Conservation (phyloP, 2,113 vertebrate species). For the Alethe castanea region DNA sequence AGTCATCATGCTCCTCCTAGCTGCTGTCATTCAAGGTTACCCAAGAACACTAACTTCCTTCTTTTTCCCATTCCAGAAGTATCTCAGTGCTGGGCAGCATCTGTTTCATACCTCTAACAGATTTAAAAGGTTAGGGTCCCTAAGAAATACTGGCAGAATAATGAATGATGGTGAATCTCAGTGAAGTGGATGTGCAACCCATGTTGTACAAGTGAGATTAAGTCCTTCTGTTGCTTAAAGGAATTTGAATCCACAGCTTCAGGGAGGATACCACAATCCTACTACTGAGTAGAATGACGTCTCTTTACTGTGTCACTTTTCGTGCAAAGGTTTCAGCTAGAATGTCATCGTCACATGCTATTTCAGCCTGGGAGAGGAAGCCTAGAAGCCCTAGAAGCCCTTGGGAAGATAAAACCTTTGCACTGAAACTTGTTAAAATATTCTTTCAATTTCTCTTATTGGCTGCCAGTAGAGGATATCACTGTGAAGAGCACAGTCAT, state of each 20-base stretch:
- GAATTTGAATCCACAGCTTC: not conserved
- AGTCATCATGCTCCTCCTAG: not conserved
- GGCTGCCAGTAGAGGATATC: not conserved
- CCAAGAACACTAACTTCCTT: not conserved
- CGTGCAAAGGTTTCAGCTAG: not conserved
- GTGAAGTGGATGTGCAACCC: not conserved
- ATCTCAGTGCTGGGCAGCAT: not conserved
- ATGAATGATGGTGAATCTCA: not conserved
- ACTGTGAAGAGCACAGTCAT: not conserved
- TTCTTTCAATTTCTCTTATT: not conserved
- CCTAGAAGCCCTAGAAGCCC: not conserved
- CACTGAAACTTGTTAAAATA: not conserved
- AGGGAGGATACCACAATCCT: not conserved
- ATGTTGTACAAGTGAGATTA: not conserved
- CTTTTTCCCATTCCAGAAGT: not conserved
- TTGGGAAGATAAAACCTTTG: not conserved
- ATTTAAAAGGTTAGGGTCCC: not conserved
- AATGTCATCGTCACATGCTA: not conserved
- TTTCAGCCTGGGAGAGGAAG: not conserved
- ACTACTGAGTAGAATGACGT: not conserved
- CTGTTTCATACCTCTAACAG: not conserved
- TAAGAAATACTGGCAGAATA: not conserved
- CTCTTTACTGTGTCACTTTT: not conserved
- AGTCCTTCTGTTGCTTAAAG: not conserved
- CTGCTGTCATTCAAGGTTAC: not conserved